Base-by-base conservation (phyloP, 2,113 vertebrate species). In the Sitta europaea region DNA sequence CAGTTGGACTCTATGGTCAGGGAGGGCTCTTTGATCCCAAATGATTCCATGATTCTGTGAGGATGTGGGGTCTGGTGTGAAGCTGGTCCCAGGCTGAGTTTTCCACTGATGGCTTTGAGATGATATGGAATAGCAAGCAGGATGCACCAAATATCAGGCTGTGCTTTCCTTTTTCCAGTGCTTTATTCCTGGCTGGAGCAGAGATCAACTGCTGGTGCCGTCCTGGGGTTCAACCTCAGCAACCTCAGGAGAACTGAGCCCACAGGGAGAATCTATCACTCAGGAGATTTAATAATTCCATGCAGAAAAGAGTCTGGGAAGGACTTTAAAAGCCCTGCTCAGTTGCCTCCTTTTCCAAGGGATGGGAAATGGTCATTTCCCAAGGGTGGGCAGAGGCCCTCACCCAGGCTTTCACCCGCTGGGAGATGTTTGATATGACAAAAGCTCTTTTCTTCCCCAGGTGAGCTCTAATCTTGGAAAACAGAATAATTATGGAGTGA, bases 231-330 rank as follows among this genome's bases (percentile, higher is more conserved):
- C 81, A 82, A 21, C 55, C 38, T 66, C 48, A 83, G 53, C 76
- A 58, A n/a, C 77, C 50, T 0, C 3, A 51, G 35, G 48, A 58
- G 33, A 68, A 11, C 33, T 7, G 43, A 79, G 57, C 18, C 20
- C 1, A 1, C 0, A 0, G 73, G 50, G 15, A 83, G 25, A 73
- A 84, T 9, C 36, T 28, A 19, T 29, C 5, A 0, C 31, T 61
- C 3, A 2, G 31, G 40, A 67, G 6, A 15, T 40, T 61, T 53
- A 21, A 6, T 14, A 7, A 31, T 57, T 40, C 50, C 4, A 3
- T 31, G 31, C 2, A 6, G 72, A 65, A 94, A 53, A 62, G 27
- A 25, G 42, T 0, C 28, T 24, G 72, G 42, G 42, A 45, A 79
- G 63, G 67, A 10, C 63, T 86, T 73, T 13, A 19, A 3, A 85